Evolutionary conservation across 2,888 invertebrate species (phyloP), one percentile per base, ranked within the genome.

Genomic region (Patella ulyssiponensis): DNA sequence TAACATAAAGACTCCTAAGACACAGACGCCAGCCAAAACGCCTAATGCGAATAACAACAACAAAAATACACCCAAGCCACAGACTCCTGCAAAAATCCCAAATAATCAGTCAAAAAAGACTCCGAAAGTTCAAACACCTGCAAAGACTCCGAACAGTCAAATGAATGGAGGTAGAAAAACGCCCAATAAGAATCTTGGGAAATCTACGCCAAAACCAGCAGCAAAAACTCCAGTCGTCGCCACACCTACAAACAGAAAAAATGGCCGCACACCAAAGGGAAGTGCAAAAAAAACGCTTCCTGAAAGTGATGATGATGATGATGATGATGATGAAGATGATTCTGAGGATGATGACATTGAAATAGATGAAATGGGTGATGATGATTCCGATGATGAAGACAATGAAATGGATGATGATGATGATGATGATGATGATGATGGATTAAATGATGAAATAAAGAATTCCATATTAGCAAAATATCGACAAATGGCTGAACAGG

Each of bases 351-450:
- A 20, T 64, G 64, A 64, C 14, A 3, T 64, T 64, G 23, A 64
- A 12, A 64, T 64, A 23, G 64, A 64, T 23, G 64, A 64, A 64
- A 64, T 64, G 64, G 64, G 23, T 64, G 64, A 64, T 23, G 77
- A 75, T 56, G 70, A 74, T 23, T 52, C 33, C 27, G 27, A 71
- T 12, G 72, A 70, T 12, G 72, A 64, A 0, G 64, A 75, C 17
- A 33, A 5, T 5, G 33, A 5, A 33, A 33, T 33, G 33, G 69
- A 64, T 53, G 71, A 79, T 56, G 77, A 72, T 1, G 56, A 74
- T 71, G 72, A 72, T 44, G 72, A 73, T 12, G 73, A 73, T 73
- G 73, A 73, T 2, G 54, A 58, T 23, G 72, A 72, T 73, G 79
- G 53, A 33, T 58, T 52, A 76, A 52, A 71, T 64, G 14, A 20